phyloP scores from a whole-genome alignment of 2,888 invertebrate species.

The Cephalotes varians region DNA sequence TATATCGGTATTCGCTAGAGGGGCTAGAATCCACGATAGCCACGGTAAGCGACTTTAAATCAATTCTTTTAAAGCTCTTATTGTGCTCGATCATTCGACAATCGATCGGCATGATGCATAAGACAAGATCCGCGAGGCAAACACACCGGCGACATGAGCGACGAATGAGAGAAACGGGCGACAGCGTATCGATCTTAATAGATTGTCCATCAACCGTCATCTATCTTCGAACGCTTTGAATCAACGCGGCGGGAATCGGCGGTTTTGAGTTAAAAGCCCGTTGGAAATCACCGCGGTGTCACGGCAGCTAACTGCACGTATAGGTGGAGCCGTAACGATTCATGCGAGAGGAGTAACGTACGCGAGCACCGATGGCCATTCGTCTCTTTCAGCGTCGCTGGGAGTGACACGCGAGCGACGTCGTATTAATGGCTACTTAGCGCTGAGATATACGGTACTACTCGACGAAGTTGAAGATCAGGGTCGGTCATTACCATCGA shows the following conservation, averaged over 20 bases:
- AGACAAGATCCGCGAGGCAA: slow-evolving; percentile 53
- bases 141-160: slow-evolving; percentile 53
- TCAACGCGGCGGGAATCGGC: slow-evolving; percentile 68
- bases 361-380: slow-evolving; percentile 56
- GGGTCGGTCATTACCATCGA: slow-evolving; percentile 36
- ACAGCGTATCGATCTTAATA: slow-evolving; percentile 79
- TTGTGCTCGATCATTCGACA: slow-evolving; percentile 52
- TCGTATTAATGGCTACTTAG: slow-evolving; percentile 69
- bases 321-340: slow-evolving; percentile 33
- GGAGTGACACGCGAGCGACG: slow-evolving; percentile 61
- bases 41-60: slow-evolving; percentile 4
- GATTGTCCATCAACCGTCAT: slow-evolving; percentile 77
- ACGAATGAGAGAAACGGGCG: slow-evolving; percentile 41
- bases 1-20: not conserved
- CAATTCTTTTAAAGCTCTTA: not conserved
- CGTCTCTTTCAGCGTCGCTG: slow-evolving; percentile 58
- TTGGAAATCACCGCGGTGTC: slow-evolving; percentile 22
- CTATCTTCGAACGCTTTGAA: slow-evolving; percentile 72
- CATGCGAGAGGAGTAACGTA: slow-evolving; percentile 11
- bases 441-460: slow-evolving; percentile 49
- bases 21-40: not conserved
- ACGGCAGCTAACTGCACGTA: slow-evolving; percentile 29
- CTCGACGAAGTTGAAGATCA: slow-evolving; percentile 45
- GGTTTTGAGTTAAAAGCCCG: slow-evolving; percentile 60
- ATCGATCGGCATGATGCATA: slow-evolving; percentile 36